Percentiles rank a stretch among this genome's conserved stretches.
These are phyloP conservation scores for Sarotherodon lohbergeri DNA, from an alignment of 2,113 vertebrate species.

Conservation along the genomic window DNA sequence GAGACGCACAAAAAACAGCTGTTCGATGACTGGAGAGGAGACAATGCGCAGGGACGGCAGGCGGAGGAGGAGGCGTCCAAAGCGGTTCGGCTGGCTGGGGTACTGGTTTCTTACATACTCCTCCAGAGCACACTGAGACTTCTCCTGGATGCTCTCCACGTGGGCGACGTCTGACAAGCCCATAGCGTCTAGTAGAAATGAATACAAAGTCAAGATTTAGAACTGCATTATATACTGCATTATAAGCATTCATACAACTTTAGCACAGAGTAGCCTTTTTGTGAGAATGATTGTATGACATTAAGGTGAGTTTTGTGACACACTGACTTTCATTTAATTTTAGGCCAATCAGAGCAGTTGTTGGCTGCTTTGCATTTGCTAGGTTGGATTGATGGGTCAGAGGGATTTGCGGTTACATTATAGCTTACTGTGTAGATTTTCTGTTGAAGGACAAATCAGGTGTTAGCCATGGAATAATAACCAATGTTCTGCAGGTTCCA, in stretches of 20 bases:
- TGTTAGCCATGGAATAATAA: background rate
- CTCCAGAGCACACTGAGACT: slow-evolving; percentile 84
- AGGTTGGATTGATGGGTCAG: background rate
- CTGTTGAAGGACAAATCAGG: background rate
- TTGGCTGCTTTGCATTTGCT: background rate
- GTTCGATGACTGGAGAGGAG: slow-evolving; percentile 83
- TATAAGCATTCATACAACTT: background rate
- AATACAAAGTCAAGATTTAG: background rate
- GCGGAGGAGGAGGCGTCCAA: slow-evolving; percentile 82
- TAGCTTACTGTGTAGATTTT: background rate
- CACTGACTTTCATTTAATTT: background rate
- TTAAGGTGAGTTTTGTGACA: background rate
- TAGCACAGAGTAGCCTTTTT: background rate
- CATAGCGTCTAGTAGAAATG: slow-evolving; percentile 71
- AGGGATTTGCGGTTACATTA: background rate
- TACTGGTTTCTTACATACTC: slow-evolving; percentile 84
- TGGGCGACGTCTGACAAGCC: slow-evolving; percentile 81
- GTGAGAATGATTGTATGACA: background rate
- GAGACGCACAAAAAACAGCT: slow-evolving; percentile 84
- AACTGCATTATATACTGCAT: too few relatives aligned
- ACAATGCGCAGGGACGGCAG: slow-evolving; percentile 83
- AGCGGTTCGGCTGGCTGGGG: slow-evolving; percentile 81
- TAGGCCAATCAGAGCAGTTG: background rate
- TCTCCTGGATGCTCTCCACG: slow-evolving; percentile 84
- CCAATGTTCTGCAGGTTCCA: background rate